Conservation (phyloP, 2,113 vertebrate species). For the Paracanthobrama guichenoti region DNA sequence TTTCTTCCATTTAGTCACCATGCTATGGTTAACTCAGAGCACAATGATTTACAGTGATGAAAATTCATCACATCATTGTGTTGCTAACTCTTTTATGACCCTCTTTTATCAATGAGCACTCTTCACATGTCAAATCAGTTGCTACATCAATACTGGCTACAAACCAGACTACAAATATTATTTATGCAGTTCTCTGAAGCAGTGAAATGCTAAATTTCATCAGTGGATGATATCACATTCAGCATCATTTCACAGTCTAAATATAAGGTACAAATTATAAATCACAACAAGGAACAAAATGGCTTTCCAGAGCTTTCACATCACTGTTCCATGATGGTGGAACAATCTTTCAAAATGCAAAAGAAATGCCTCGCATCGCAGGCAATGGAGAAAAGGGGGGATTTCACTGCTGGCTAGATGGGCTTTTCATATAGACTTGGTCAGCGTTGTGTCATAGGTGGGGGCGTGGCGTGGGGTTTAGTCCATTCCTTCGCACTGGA, state of each 20-base stretch:
- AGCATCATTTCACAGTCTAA: not conserved
- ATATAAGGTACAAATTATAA: not conserved
- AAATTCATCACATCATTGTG: constrained; percentile 14
- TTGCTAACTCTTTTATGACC: constrained; percentile 21
- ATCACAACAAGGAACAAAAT: not conserved
- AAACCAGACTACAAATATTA: not conserved
- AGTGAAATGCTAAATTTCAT: not conserved
- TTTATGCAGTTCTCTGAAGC: not conserved
- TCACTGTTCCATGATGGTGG: not conserved
- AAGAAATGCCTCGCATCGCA: not conserved
- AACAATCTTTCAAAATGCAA: not conserved
- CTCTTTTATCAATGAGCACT: not conserved
- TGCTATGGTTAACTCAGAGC: not conserved
- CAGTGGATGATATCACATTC: not conserved
- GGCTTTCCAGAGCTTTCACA: not conserved
- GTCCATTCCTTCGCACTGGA: no score
- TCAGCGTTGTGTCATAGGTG: no score
- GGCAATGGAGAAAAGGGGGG: no score
- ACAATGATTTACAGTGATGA: not conserved
- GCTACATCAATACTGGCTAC: not conserved
- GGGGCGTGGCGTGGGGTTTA: no score
- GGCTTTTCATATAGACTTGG: no score
- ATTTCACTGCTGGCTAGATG: no score
- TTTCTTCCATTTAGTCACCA: constrained; percentile 24
- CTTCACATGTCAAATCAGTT: not conserved